These are phyloP conservation scores for Azemiops feae DNA, from an alignment of 2,113 vertebrate genomes.

Conservation along the genomic window DNA sequence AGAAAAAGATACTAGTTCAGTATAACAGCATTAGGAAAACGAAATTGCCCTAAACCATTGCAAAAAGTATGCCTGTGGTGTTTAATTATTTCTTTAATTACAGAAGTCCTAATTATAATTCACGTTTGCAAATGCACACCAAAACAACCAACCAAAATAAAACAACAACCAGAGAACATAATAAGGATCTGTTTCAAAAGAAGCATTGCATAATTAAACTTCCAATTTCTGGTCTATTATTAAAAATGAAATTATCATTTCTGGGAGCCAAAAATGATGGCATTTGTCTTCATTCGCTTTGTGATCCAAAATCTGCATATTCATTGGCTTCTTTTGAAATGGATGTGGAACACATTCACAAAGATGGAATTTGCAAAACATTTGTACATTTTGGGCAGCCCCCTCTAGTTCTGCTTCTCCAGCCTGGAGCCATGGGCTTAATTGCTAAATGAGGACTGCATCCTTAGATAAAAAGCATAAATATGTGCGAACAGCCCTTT, in stretches of 20 bases:
- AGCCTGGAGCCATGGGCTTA: not conserved
- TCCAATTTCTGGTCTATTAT: conserved; percentile 45
- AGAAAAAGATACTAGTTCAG: conserved; percentile 51
- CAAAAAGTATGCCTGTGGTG: conserved; percentile 15
- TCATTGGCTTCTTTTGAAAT: conserved; percentile 34
- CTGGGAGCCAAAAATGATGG: conserved; percentile 1
- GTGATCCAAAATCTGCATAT: conserved; percentile 43
- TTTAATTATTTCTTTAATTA: conserved; percentile 65
- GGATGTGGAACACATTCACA: conserved; percentile 2
- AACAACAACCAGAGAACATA: not conserved
- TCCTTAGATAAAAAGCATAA: conserved; percentile 21
- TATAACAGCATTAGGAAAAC: conserved; percentile 6
- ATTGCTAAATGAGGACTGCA: conserved; percentile 15
- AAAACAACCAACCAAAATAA: not conserved
- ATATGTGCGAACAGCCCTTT: conserved; percentile 5
- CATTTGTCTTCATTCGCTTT: conserved; percentile 29
- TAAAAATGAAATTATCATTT: conserved; percentile 54
- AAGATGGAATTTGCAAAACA: not conserved
- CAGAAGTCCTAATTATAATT: conserved; percentile 51
- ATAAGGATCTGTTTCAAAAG: conserved; percentile 34
- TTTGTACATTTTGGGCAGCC: not conserved
- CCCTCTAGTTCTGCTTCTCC: not conserved
- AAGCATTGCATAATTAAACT: conserved; percentile 49
- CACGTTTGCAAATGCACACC: conserved; percentile 30
- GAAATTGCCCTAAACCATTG: conserved; percentile 53